phyloP scores from a whole-genome alignment of 92 coral and sea anemone genomes.

The Parazoanthus swiftii region DNA sequence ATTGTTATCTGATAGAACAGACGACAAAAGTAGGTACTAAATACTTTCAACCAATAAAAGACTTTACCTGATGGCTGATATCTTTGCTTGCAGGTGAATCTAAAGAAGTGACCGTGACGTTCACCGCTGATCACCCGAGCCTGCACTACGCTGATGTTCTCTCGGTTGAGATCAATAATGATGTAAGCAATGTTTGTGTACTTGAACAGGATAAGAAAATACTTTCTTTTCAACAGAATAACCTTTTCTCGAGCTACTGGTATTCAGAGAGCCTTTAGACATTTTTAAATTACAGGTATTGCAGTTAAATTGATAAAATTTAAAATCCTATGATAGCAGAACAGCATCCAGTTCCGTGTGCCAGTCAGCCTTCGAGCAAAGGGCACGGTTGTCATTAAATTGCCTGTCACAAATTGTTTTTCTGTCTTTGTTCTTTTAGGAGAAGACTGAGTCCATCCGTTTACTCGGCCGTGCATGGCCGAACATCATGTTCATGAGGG shows the following conservation, averaged over 20 bases:
- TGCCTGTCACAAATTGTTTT: background rate
- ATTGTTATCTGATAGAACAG: no score
- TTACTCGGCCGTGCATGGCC: conserved; percentile 91
- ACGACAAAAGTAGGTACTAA: no score
- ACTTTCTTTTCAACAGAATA: no score
- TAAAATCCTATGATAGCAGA: no score
- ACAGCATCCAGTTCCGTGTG: background rate
- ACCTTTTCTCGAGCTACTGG: background rate
- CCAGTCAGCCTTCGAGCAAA: background rate
- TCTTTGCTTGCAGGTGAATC: conserved; percentile 62
- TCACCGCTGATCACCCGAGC: conserved; percentile 90
- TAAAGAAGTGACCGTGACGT: conserved; percentile 83
- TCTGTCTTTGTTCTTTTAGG: conserved; percentile 46
- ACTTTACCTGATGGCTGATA: background rate
- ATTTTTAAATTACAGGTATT: background rate
- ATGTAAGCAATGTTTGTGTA: conserved; percentile 52
- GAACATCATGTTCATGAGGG: conserved; percentile 77
- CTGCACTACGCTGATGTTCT: conserved; percentile 87
- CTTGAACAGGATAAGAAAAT: no score
- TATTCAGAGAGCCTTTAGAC: background rate
- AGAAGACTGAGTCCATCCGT: conserved; percentile 68
- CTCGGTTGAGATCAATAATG: conserved; percentile 79
- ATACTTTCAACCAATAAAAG: no score
- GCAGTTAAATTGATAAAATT: background rate
- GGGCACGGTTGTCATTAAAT: background rate